These are phyloP conservation scores for Lepidocolaptes lacrymiger DNA, from an alignment of 2,797 vertebrate genomes.

Conservation along the genomic window DNA sequence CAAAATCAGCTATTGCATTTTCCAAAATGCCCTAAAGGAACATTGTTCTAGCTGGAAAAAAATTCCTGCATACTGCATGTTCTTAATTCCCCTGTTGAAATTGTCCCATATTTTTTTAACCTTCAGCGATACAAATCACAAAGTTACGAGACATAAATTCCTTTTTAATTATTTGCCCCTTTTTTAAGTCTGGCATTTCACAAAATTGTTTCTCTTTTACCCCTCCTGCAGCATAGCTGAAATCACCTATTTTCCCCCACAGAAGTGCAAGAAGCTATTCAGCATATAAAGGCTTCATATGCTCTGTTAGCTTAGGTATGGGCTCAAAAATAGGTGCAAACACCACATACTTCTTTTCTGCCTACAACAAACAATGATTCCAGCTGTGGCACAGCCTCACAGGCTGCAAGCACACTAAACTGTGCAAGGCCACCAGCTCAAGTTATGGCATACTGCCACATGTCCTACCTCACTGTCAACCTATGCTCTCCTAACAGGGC, in stretches of 20 bases:
- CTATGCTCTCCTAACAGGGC: background rate
- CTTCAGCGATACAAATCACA: background rate
- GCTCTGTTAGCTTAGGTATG: background rate
- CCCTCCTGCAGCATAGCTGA: background rate
- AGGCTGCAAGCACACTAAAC: background rate
- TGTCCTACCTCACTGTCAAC: background rate
- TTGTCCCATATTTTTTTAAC: background rate
- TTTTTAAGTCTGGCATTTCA: background rate
- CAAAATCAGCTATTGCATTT: background rate
- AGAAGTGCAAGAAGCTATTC: background rate
- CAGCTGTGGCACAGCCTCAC: background rate
- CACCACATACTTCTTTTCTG: background rate
- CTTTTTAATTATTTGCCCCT: background rate
- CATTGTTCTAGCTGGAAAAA: background rate
- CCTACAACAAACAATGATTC: background rate
- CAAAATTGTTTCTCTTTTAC: background rate
- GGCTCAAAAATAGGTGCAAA: background rate
- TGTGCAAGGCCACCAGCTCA: background rate
- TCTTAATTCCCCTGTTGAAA: background rate
- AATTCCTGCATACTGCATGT: background rate
- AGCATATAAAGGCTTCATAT: background rate
- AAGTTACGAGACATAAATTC: background rate
- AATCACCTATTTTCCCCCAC: background rate
- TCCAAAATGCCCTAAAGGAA: slow-evolving; percentile 3
- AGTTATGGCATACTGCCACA: background rate